Conservation (phyloP, 1,140 invertebrate species). For the Aphidius ervi region DNA sequence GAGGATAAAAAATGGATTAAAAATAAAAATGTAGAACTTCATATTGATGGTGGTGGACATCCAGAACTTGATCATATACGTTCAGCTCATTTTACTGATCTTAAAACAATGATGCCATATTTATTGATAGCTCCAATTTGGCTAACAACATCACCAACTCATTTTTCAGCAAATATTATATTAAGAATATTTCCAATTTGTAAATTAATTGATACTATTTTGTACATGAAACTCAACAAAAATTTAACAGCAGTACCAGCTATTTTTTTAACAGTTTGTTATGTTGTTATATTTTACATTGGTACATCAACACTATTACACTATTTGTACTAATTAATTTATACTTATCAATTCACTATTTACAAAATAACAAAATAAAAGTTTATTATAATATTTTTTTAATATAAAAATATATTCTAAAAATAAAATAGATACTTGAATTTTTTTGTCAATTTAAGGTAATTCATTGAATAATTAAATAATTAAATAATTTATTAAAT, state of each 20-base stretch:
- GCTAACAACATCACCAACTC: conserved; percentile 31
- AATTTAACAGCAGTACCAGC: not conserved
- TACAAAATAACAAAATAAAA: too few species aligned
- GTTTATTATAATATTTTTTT: too few species aligned
- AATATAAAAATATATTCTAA: too few species aligned
- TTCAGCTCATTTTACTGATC: conserved; percentile 33
- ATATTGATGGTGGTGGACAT: conserved; percentile 35
- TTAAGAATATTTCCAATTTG: conserved; percentile 28
- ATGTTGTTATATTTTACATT: conserved; percentile 26
- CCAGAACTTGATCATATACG: conserved; percentile 38
- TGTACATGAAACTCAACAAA: conserved; percentile 28
- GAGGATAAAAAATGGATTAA: conserved; percentile 41
- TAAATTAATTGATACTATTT: conserved; percentile 31
- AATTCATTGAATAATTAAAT: too few species aligned
- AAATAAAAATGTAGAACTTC: conserved; percentile 27
- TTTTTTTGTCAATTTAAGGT: too few species aligned
- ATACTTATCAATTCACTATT: too few species aligned
- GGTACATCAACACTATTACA: not conserved
- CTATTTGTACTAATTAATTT: too few species aligned
- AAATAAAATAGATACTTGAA: too few species aligned
- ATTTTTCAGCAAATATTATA: conserved; percentile 24
- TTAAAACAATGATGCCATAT: conserved; percentile 32
- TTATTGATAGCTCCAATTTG: conserved; percentile 35
- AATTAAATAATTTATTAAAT: too few species aligned
- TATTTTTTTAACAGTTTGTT: conserved; percentile 20